Evolutionary conservation across 2,888 invertebrate genomes (phyloP).

Genomic region (Euphydryas editha): DNA sequence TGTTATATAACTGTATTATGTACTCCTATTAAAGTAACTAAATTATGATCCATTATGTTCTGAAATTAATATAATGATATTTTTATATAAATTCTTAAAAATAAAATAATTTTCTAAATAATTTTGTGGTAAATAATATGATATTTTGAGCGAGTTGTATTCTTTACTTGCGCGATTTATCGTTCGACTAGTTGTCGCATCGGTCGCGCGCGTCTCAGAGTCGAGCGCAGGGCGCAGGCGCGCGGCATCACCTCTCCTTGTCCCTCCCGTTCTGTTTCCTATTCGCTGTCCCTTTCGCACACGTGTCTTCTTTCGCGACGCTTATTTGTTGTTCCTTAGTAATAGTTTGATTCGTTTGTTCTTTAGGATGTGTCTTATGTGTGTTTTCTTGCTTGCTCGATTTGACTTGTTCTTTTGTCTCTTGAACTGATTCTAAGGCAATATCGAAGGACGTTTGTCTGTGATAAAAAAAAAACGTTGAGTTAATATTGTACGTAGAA

Average conservation of each 20-base stretch:
- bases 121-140: not conserved
- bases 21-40: too few relatives aligned
- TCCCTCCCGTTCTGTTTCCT: slow-evolving; percentile 35
- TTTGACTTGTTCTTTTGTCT: slow-evolving; percentile 51
- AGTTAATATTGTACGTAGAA: not conserved
- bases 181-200: not conserved
- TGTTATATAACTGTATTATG: not conserved
- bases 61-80: too few relatives aligned
- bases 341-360: slow-evolving; percentile 20
- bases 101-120: not conserved
- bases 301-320: not conserved
- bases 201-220: slow-evolving; percentile 27
- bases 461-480: slow-evolving; percentile 37
- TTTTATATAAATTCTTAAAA: not conserved
- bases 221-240: slow-evolving; percentile 45
- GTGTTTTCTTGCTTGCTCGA: slow-evolving; percentile 40
- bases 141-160: not conserved
- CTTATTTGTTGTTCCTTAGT: slow-evolving; percentile 1
- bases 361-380: slow-evolving; percentile 43
- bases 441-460: slow-evolving; percentile 76
- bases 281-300: slow-evolving; percentile 20
- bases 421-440: slow-evolving; percentile 70
- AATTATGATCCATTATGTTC: too few relatives aligned
- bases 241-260: slow-evolving; percentile 45
- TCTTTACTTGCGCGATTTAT: not conserved